phyloP scores from a whole-genome alignment of 2,113 vertebrate species.

The Dromiciops gliroides region DNA sequence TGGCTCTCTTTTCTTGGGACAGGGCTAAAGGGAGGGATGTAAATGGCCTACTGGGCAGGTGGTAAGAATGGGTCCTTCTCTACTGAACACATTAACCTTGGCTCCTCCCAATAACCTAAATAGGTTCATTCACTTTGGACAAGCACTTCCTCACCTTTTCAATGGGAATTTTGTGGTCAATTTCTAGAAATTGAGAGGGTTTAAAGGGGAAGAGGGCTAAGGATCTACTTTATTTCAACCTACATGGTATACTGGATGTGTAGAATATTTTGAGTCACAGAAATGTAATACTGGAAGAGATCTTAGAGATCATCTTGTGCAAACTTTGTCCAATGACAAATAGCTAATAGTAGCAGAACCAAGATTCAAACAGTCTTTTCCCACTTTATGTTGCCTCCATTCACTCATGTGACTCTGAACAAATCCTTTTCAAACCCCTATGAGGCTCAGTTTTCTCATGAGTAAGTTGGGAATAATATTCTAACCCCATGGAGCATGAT shows the following conservation, averaged over 20 bases:
- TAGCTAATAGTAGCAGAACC: not conserved
- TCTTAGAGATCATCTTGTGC: not conserved
- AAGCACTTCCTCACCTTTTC: not conserved
- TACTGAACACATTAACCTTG: not conserved
- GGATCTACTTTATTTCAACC: not conserved
- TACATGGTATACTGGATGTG: not conserved
- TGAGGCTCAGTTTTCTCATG: not conserved
- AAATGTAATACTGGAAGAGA: not conserved
- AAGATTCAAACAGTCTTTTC: not conserved
- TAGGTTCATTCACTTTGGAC: not conserved
- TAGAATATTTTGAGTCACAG: not conserved
- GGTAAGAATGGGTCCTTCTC: not conserved
- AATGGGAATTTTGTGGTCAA: not conserved
- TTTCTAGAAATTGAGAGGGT: not conserved
- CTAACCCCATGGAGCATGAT: not conserved
- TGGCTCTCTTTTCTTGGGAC: not conserved
- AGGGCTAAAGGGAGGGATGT: not conserved
- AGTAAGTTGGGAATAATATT: not conserved
- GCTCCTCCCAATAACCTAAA: not conserved
- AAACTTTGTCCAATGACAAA: not conserved
- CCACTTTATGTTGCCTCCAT: not conserved
- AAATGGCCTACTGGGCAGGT: not conserved
- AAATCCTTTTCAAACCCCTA: not conserved
- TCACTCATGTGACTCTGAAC: not conserved
- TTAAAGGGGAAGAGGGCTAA: constrained; percentile 6